Conservation (phyloP, 2,888 invertebrate genomes). For the Aplocera efformata region DNA sequence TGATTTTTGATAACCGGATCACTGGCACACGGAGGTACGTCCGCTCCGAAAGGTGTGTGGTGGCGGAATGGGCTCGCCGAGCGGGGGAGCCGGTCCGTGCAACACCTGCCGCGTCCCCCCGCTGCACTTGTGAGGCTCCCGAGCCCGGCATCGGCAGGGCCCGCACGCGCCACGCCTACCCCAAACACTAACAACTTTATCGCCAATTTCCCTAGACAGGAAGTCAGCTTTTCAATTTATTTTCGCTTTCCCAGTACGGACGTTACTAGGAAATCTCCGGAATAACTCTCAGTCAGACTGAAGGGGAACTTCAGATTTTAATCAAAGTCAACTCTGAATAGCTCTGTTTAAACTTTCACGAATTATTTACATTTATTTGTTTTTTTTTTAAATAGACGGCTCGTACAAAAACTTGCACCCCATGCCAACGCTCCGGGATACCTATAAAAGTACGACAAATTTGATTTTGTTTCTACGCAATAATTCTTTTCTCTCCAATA, state of each 20-base stretch:
- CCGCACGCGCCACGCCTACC: constrained; percentile 59
- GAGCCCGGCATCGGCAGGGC: constrained; percentile 34
- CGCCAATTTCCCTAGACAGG: constrained; percentile 7
- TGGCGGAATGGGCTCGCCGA: constrained; percentile 46
- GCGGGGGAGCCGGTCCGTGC: constrained; percentile 41
- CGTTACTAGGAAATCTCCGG: neutral
- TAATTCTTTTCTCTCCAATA: too few species aligned
- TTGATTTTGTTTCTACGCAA: constrained; percentile 6
- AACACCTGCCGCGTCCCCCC: constrained; percentile 55
- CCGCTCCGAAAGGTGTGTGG: constrained; percentile 39
- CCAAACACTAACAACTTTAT: constrained; percentile 11
- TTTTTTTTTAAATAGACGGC: constrained; percentile 2
- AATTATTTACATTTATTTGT: neutral
- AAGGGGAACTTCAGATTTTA: too few species aligned
- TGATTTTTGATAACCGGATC: constrained; percentile 1
- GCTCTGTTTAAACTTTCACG: constrained; percentile 1
- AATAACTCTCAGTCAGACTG: too few species aligned
- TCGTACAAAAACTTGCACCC: neutral
- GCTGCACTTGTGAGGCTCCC: constrained; percentile 72
- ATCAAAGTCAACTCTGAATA: neutral
- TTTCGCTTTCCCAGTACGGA: constrained; percentile 9
- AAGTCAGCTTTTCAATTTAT: constrained; percentile 12
- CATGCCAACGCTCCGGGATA: constrained; percentile 4
- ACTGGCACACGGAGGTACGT: constrained; percentile 25
- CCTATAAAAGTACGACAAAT: constrained; percentile 10